Base-by-base conservation (phyloP, 1,140 invertebrate genomes). In the Leucophenga varia region DNA sequence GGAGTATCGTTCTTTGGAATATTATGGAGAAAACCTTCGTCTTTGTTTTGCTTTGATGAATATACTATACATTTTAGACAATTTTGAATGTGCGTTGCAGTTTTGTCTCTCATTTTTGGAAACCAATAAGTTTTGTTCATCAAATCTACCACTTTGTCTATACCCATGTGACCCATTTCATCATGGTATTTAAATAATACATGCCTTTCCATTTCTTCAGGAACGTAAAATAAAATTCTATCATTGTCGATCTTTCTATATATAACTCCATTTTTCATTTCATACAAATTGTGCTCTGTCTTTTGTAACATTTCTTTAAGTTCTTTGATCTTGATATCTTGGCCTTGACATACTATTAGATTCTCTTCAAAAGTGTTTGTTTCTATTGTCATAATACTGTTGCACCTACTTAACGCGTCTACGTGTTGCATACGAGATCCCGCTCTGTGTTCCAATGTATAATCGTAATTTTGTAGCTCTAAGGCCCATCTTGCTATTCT, bases 101-200 rank as follows among this genome's bases (percentile, higher is more conserved):
- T 37, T 34, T 64, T 68, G 30, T 55, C 17, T 18, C 36, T 50
- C 22, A 75, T 42, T 1, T 55, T 37, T 3, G 63, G 60, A 57
- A 75, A 68, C 56, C 55, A 51, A 52, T 72, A 52, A n/a, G 31
- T 25, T 47, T 31, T 36, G 0, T 8, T 40, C 3, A 64, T 54
- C 22, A 51, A 32, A 2, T 54, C 51, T 20, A 17, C n/a, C 3
- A 54, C 44, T 43, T 68, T 65, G 17, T 59, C 46, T 7, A 48
- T 18, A 9, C 57, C 55, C 14, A 64, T 10, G 35, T 71, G 61
- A 6, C 64, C 57, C 32, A 57, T 48, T 13, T 63, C 53, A 38
- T 68, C 50, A 40, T 72, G 65, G 46, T 51, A 52, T 8, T 16
- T 50, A 7, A 38, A 38, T 16, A 61, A 39, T 16, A 57, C 35